phyloP scores from a whole-genome alignment of 2,888 invertebrate genomes.

The Drosophila vallismaia region DNA sequence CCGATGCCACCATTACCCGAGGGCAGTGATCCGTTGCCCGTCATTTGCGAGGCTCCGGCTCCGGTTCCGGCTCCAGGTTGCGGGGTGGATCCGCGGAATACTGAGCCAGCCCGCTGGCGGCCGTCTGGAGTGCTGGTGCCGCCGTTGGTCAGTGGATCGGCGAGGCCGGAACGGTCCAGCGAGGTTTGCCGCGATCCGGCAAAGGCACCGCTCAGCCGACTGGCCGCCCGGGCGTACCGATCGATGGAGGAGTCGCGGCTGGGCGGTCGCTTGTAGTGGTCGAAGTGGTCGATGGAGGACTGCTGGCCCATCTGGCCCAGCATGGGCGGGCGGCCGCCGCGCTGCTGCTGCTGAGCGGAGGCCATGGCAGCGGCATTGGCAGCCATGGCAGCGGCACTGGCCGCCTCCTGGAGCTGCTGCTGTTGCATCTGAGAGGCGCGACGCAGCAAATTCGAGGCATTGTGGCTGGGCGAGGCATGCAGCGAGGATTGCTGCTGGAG shows the following conservation, averaged over 20 bases:
- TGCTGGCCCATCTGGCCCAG: constrained; percentile 84
- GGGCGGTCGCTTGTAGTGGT: constrained; percentile 96
- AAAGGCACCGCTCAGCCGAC: constrained; percentile 85
- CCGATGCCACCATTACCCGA: constrained; percentile 83
- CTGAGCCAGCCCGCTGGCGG: constrained; percentile 86
- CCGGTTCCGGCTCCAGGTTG: constrained; percentile 47
- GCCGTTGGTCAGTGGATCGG: constrained; percentile 60
- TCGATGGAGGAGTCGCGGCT: constrained; percentile 95
- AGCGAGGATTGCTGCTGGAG: constrained; percentile 65
- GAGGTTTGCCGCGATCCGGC: constrained; percentile 90
- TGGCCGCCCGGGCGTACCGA: constrained; percentile 89
- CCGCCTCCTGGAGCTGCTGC: constrained; percentile 73
- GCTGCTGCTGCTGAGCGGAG: constrained; percentile 74
- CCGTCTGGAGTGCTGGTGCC: constrained; percentile 66
- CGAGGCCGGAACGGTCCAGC: constrained; percentile 87
- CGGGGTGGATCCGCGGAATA: constrained; percentile 84
- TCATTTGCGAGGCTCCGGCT: constrained; percentile 51
- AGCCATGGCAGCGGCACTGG: constrained; percentile 58
- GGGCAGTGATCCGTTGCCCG: constrained; percentile 88
- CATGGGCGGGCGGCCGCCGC: constrained; percentile 86
- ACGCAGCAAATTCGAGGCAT: constrained; percentile 66
- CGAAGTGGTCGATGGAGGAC: constrained; percentile 94
- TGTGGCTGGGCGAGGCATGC: constrained; percentile 69
- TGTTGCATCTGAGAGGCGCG: constrained; percentile 76
- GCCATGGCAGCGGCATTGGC: constrained; percentile 64